Base-by-base conservation (phyloP, 2,797 vertebrate species). In the Pristis pectinata region DNA sequence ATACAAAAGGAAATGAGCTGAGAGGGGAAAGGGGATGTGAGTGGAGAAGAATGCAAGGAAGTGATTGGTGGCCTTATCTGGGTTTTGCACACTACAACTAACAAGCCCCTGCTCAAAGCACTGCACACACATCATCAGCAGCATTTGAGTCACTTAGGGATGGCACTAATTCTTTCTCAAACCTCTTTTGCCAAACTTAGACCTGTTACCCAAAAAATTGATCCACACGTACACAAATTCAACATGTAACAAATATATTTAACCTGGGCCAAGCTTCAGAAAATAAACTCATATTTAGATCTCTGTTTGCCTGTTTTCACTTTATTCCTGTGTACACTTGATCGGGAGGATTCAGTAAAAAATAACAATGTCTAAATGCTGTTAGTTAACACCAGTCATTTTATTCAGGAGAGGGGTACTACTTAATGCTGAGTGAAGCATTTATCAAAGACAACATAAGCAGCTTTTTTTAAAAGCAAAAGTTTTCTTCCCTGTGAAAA, bases 331-430 rank as follows among this genome's bases (percentile, higher is more conserved):
- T 92, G 87, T 9, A 64, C 91, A 44, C 34, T 72, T 53, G 13
- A 9, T 74, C 34, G 30, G 70, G 11, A 30, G 92, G 76, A 94
- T 53, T 76, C 1, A 70, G 44, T 53, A 13, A 70, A 74, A 49
- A 44, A 17, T 22, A 72, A 74, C 64, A 34, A 41, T 27, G 67
- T 17, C 44, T 49, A 41, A 49, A 72, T 74, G 24, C 92, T 49
- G 22, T 7, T 34, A 27, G 64, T 94, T 95, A 89, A 95, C 95
- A 95, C 13, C 59, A 49, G 87, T 85, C 95, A 94, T 77, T 94
- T 96, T 96, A 96, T 96, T 96, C 95, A 94, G 49, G 0, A 3
- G 95, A 93, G 77, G 94, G 82, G 96, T 80, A 95, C 94, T 95
- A 82, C 93, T 96, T 95, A 59, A 80, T 95, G 95, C 95, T 37